Conservation (phyloP, 2,888 invertebrate genomes). For the Coremacera marginata region DNA sequence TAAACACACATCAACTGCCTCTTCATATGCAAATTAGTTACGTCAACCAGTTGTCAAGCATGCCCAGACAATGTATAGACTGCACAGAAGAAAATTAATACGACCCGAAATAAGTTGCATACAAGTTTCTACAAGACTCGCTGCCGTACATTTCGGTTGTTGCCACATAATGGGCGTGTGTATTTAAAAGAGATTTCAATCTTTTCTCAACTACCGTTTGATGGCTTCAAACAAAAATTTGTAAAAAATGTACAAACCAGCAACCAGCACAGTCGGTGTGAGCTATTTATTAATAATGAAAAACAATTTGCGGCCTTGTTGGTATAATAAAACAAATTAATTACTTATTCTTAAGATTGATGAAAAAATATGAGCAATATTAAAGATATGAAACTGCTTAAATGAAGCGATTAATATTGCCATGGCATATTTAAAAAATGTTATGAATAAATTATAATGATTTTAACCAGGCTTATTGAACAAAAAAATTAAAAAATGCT, state of each 20-base stretch:
- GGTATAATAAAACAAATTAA: no score
- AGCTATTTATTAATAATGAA: no score
- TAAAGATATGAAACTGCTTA: no score
- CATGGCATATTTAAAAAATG: no score
- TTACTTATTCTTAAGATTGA: no score
- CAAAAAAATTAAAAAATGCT: no score
- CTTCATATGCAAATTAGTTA: conserved; percentile 22
- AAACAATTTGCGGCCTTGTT: no score
- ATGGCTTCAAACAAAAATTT: background rate
- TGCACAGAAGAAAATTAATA: background rate
- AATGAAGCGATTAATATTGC: no score
- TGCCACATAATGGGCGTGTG: background rate
- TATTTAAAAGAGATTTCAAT: background rate
- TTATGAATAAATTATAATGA: no score
- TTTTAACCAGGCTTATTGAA: no score
- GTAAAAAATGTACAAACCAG: background rate
- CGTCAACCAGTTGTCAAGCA: background rate
- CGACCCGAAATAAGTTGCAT: background rate
- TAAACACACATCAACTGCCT: background rate
- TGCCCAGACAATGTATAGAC: background rate
- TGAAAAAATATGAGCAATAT: no score
- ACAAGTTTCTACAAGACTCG: background rate
- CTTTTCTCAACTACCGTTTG: background rate
- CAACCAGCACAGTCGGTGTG: background rate
- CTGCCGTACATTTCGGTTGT: background rate